Percentiles rank a stretch among this genome's conserved stretches.
Evolutionary conservation across 2,888 invertebrate genomes (phyloP).

Genomic region (Vannuccia rotundouncinata): DNA sequence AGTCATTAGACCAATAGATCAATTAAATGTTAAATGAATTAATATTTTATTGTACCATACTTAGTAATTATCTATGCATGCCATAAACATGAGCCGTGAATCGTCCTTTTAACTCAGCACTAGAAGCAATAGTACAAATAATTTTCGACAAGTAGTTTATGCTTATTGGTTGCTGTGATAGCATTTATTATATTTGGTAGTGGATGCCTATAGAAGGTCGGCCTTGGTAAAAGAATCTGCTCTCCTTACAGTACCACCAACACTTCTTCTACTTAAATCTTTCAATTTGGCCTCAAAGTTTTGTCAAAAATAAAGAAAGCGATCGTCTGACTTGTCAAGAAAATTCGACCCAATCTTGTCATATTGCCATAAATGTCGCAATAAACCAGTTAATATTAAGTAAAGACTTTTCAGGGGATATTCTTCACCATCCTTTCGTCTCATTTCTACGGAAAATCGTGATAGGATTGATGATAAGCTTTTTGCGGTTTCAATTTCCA

Average conservation of each 20-base stretch:
- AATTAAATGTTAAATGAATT: too few relatives aligned
- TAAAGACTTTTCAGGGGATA: background rate
- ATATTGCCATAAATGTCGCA: background rate
- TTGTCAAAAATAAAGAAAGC: background rate
- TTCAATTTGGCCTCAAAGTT: background rate
- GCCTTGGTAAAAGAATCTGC: background rate
- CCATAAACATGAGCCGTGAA: background rate
- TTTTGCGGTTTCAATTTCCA: background rate
- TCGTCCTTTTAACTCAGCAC: background rate
- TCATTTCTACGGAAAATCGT: background rate
- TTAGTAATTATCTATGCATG: too few relatives aligned
- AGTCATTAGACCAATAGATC: too few relatives aligned
- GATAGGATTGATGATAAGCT: background rate
- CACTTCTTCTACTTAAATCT: background rate
- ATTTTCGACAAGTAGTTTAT: background rate
- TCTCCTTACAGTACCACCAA: background rate
- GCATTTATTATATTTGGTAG: background rate
- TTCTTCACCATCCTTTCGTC: background rate
- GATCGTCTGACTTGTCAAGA: background rate
- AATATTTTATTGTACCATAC: too few relatives aligned
- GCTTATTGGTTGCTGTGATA: background rate
- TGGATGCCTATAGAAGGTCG: background rate
- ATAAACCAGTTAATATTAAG: background rate
- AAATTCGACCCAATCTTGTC: background rate
- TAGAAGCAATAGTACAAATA: background rate